Conservation (phyloP, 2,113 vertebrate species). For the Pogona vitticeps region DNA sequence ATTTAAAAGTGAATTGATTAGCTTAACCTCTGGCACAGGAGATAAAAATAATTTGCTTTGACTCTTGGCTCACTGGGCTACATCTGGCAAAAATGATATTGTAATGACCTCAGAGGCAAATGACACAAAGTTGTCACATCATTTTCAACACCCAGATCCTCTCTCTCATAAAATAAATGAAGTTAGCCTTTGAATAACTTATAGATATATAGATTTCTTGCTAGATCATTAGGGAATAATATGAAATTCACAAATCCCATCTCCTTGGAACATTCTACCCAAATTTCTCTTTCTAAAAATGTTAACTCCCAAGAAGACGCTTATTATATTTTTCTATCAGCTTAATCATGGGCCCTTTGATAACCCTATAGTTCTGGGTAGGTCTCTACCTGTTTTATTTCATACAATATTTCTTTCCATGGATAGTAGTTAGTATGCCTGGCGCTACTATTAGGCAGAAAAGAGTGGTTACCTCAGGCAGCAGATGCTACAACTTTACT, state of each 20-base stretch:
- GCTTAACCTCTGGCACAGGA: slow-evolving; percentile 45
- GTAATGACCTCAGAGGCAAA: slow-evolving; percentile 49
- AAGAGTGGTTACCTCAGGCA: too few species aligned
- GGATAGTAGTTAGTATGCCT: background rate
- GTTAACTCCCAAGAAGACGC: background rate
- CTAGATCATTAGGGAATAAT: background rate
- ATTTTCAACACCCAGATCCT: slow-evolving; percentile 36
- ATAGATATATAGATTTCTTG: slow-evolving; percentile 46
- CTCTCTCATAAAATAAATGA: slow-evolving; percentile 40
- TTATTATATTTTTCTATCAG: background rate
- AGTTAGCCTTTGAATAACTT: slow-evolving; percentile 7
- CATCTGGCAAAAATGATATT: slow-evolving; percentile 54
- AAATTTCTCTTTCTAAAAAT: background rate
- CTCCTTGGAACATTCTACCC: background rate
- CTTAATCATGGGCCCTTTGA: background rate
- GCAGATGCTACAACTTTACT: too few species aligned
- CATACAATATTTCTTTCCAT: background rate
- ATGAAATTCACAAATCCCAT: background rate
- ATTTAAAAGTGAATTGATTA: slow-evolving; percentile 38
- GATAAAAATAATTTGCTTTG: slow-evolving; percentile 57
- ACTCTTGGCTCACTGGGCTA: slow-evolving; percentile 42
- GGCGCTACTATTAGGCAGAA: too few species aligned
- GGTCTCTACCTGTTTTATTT: background rate
- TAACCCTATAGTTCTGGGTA: background rate
- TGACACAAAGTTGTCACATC: background rate